Percentiles rank a stretch among this genome's conserved stretches.
Evolutionary conservation across 2,888 invertebrate species (phyloP).

Genomic region (Camponotus fellah): DNA sequence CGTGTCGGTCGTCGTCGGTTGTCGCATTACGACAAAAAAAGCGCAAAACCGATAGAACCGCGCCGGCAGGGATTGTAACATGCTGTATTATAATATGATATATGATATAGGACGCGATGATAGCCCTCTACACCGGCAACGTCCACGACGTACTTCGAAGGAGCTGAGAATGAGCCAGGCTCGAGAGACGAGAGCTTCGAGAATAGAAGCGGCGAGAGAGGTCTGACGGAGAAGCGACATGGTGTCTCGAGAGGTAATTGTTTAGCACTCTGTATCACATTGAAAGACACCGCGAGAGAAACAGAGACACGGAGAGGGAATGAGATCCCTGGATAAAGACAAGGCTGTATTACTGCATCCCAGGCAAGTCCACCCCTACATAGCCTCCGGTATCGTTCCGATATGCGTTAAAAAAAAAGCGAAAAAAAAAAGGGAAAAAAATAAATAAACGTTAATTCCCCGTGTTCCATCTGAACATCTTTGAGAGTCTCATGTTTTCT

Average conservation of each 20-base stretch:
- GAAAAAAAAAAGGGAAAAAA: slow-evolving; percentile 30
- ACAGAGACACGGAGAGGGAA: neutral
- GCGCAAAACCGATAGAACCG: slow-evolving; percentile 65
- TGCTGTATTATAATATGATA: slow-evolving; percentile 78
- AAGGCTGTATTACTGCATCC: slow-evolving; percentile 20
- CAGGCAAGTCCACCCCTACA: slow-evolving; percentile 70
- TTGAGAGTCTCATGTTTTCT: slow-evolving; percentile 76
- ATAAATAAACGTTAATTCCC: slow-evolving; percentile 31
- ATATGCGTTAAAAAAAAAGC: slow-evolving; percentile 48
- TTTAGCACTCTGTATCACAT: slow-evolving; percentile 66
- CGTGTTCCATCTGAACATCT: slow-evolving; percentile 57
- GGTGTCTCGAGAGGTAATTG: slow-evolving; percentile 70
- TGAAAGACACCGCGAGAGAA: slow-evolving; percentile 16
- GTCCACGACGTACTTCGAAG: slow-evolving; percentile 70
- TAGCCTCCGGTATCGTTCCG: slow-evolving; percentile 58
- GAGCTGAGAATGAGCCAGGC: slow-evolving; percentile 53
- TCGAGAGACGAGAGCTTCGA: slow-evolving; percentile 61
- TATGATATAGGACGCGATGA: slow-evolving; percentile 78
- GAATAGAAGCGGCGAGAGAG: slow-evolving; percentile 53
- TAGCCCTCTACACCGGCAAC: slow-evolving; percentile 65
- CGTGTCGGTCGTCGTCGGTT: slow-evolving; percentile 65
- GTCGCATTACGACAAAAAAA: slow-evolving; percentile 59
- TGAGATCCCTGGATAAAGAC: slow-evolving; percentile 2
- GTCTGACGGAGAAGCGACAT: slow-evolving; percentile 58
- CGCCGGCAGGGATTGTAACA: slow-evolving; percentile 65